A percentile compares a stretch with the other conserved stretches of the same genome.
phyloP scores from a whole-genome alignment of 2,888 invertebrate species.

The Asteroscopus sphinx region DNA sequence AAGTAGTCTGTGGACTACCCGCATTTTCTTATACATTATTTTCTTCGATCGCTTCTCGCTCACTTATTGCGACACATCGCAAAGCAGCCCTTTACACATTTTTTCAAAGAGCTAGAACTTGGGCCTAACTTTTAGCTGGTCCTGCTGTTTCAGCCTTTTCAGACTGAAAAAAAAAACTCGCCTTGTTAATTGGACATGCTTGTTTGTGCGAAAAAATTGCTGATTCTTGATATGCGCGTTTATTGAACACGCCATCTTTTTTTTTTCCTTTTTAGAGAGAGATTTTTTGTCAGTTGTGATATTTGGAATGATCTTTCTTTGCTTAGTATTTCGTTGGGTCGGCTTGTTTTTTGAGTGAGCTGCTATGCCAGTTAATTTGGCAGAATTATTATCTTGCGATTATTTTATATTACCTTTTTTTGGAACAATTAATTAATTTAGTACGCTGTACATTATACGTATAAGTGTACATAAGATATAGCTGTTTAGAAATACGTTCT shows the following conservation, averaged over 20 bases:
- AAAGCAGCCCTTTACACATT: constrained; percentile 70
- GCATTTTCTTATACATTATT: no score
- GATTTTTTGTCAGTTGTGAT: constrained; percentile 15
- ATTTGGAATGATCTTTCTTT: constrained; percentile 38
- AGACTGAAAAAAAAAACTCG: constrained; percentile 64
- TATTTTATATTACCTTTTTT: constrained; percentile 11
- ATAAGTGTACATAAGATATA: no score
- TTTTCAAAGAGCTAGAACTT: constrained; percentile 78
- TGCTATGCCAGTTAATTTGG: constrained; percentile 22
- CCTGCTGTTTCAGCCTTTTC: constrained; percentile 69
- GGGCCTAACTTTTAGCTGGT: constrained; percentile 62
- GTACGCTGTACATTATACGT: no score
- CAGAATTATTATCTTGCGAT: constrained; percentile 17
- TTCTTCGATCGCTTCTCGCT: constrained; percentile 40
- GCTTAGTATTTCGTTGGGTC: constrained; percentile 31
- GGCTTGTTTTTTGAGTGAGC: constrained; percentile 24
- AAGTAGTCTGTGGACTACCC: no score
- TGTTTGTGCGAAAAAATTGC: constrained; percentile 74
- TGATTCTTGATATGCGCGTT: constrained; percentile 63
- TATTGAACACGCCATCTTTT: constrained; percentile 42
- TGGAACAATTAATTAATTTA: not conserved
- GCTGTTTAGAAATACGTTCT: no score
- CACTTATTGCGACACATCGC: constrained; percentile 57
- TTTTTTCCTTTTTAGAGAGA: constrained; percentile 23
- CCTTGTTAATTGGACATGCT: constrained; percentile 79